A percentile compares a stretch with the other conserved stretches of the same genome.
Conservation (phyloP, 2,888 invertebrate genomes). For the Andrena haemorrhoa region DNA sequence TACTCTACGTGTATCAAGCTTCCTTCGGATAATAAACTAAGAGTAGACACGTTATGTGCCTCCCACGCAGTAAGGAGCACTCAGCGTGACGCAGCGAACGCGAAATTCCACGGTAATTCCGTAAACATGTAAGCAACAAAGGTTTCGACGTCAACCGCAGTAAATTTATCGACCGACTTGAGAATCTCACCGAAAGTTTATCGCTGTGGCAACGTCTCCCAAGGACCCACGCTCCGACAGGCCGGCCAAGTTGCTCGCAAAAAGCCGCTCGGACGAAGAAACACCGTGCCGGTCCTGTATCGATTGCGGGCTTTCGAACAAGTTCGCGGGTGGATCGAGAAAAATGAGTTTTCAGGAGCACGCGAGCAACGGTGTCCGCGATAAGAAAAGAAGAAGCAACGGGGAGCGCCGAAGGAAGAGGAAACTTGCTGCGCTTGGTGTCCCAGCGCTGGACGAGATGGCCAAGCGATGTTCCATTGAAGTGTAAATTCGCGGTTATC, state of each 20-base stretch:
- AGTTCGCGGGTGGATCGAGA: slow-evolving; percentile 53
- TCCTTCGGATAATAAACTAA: too few relatives aligned
- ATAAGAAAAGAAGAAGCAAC: slow-evolving; percentile 40
- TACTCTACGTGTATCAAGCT: too few relatives aligned
- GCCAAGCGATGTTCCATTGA: slow-evolving; percentile 52
- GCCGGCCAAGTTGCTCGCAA: slow-evolving; percentile 23
- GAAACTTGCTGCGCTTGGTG: slow-evolving; percentile 43
- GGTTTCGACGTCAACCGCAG: slow-evolving; percentile 4
- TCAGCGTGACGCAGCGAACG: too few relatives aligned
- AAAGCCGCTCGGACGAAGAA: slow-evolving; percentile 29
- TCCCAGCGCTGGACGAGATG: slow-evolving; percentile 50
- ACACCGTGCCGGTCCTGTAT: slow-evolving; percentile 36
- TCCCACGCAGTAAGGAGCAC: too few relatives aligned
- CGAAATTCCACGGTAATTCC: slow-evolving; percentile 12
- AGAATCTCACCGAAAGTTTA: slow-evolving; percentile 43
- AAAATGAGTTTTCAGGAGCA: slow-evolving; percentile 53
- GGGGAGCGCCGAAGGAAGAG: slow-evolving; percentile 40
- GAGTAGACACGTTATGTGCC: too few relatives aligned
- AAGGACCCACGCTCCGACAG: slow-evolving; percentile 33
- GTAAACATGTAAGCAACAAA: slow-evolving; percentile 22
- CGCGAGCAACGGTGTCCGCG: slow-evolving; percentile 40
- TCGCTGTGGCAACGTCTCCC: slow-evolving; percentile 31
- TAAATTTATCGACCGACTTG: slow-evolving; percentile 39
- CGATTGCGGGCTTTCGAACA: slow-evolving; percentile 53
- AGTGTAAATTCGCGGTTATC: slow-evolving; percentile 61